phyloP scores from a whole-genome alignment of 2,888 invertebrate genomes.

The Folsomia candida region DNA sequence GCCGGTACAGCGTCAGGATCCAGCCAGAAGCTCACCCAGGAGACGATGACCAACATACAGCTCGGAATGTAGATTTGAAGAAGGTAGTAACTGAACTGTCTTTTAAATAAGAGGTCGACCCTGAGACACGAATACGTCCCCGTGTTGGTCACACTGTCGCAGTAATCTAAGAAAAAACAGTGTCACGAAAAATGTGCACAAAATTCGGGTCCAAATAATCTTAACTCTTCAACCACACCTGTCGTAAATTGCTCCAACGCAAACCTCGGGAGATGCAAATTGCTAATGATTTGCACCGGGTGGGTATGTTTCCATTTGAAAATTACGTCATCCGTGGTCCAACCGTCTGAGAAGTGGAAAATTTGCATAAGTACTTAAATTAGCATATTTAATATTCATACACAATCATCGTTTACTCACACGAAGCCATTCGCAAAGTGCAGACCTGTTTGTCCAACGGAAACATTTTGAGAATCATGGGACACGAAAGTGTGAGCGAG shows the following conservation, averaged over 20 bases:
- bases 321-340: conserved; percentile 92
- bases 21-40: conserved; percentile 95
- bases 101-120: conserved; percentile 91
- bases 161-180: conserved; percentile 74
- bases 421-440: conserved; percentile 91
- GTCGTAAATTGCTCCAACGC: conserved; percentile 87
- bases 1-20: conserved; percentile 94
- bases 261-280: conserved; percentile 87
- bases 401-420: conserved; percentile 65
- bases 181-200: not conserved
- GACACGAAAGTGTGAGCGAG: conserved; percentile 89
- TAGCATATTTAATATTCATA: not conserved
- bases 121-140: conserved; percentile 94
- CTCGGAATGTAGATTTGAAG: conserved; percentile 99
- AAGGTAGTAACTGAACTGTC: conserved; percentile 98
- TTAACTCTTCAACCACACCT: not conserved
- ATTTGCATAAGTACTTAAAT: not conserved
- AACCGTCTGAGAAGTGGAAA: conserved; percentile 72
- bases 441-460: conserved; percentile 93
- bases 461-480: conserved; percentile 94
- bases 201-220: too few species aligned
- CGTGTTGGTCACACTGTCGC: conserved; percentile 93
- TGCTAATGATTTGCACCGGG: conserved; percentile 90
- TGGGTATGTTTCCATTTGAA: conserved; percentile 94
- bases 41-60: conserved; percentile 95